Evolutionary conservation across 2,888 invertebrate species (phyloP).

Genomic region (Seira ritae): DNA sequence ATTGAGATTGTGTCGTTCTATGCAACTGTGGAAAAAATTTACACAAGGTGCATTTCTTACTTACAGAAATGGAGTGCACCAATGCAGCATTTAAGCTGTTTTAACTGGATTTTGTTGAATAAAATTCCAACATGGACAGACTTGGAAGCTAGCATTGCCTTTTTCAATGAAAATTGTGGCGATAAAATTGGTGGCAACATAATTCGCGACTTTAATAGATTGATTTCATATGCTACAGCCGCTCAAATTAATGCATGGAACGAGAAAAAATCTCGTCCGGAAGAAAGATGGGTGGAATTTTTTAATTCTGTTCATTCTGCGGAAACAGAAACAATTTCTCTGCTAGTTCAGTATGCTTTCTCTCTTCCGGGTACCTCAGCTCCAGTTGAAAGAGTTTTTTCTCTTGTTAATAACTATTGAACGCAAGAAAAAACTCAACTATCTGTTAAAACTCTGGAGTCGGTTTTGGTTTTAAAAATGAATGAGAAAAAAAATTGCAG

Average conservation of each 20-base stretch:
- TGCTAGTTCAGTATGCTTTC: conserved; percentile 24
- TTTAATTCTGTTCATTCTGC: background rate
- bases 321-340: background rate
- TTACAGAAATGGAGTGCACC: conserved; percentile 24
- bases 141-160: background rate
- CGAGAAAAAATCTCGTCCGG: background rate
- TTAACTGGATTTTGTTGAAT: conserved; percentile 26
- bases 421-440: background rate
- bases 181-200: conserved; percentile 1
- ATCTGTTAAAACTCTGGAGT: background rate
- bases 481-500: background rate
- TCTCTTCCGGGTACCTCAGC: conserved; percentile 24
- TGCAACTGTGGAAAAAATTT: background rate
- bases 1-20: background rate
- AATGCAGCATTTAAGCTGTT: background rate
- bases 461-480: conserved; percentile 9
- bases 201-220: background rate
- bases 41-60: background rate
- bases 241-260: background rate
- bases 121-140: background rate
- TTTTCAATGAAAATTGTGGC: background rate
- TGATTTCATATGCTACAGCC: background rate
- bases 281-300: conserved; percentile 17
- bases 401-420: conserved; percentile 31
- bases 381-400: conserved; percentile 19